Conservation (phyloP, 2,797 vertebrate species). For the Sebastes paucispinis region DNA sequence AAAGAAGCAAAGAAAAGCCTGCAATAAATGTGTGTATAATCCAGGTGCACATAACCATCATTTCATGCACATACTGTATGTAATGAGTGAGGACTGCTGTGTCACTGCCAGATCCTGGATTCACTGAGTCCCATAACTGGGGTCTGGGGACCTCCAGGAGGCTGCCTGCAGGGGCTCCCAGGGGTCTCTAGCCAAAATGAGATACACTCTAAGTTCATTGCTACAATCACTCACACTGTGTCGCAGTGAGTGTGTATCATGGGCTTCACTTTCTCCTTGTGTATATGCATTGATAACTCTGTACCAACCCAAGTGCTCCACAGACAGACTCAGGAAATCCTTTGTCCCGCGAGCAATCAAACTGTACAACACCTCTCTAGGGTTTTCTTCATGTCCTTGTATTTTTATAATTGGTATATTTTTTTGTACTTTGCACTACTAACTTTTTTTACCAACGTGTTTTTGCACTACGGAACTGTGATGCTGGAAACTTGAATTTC, state of each 20-base stretch:
- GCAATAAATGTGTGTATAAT: neutral
- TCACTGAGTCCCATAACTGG: neutral
- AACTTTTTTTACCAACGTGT: too few relatives aligned
- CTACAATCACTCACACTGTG: neutral
- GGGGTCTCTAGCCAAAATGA: neutral
- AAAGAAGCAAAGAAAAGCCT: neutral
- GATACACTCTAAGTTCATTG: neutral
- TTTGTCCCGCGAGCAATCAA: too few relatives aligned
- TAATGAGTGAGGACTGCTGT: slow-evolving; percentile 3
- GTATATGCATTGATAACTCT: neutral
- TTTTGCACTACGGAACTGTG: too few relatives aligned
- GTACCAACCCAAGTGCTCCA: too few relatives aligned
- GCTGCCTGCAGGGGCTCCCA: slow-evolving; percentile 11
- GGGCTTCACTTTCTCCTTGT: neutral
- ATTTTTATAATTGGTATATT: too few relatives aligned
- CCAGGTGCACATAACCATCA: neutral
- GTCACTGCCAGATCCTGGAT: slow-evolving; percentile 2
- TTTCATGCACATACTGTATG: neutral
- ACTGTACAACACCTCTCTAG: too few relatives aligned
- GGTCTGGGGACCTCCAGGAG: slow-evolving; percentile 6
- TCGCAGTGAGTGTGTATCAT: neutral
- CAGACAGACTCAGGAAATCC: too few relatives aligned
- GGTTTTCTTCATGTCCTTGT: too few relatives aligned
- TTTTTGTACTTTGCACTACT: too few relatives aligned
- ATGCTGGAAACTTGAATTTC: too few relatives aligned